Conservation (phyloP, 2,888 invertebrate species). For the Hirtodrosophila cameraria region DNA sequence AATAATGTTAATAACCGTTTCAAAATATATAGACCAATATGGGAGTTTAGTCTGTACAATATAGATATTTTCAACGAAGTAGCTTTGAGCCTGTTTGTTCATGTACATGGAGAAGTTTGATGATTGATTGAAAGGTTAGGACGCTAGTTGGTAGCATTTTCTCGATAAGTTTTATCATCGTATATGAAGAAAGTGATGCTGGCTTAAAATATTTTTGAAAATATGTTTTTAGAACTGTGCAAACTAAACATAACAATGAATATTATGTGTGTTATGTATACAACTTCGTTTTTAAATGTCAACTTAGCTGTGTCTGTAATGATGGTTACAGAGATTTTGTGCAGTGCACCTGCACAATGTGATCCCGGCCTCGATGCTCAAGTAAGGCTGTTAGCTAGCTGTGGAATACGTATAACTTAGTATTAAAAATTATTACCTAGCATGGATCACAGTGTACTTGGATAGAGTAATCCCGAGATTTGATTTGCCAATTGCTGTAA, state of each 20-base stretch:
- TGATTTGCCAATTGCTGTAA: neutral
- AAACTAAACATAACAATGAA: slow-evolving; percentile 3
- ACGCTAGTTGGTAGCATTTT: no score
- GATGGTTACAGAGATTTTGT: slow-evolving; percentile 48
- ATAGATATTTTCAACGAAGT: no score
- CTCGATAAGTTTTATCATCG: no score
- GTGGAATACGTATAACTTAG: slow-evolving; percentile 36
- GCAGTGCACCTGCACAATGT: slow-evolving; percentile 31
- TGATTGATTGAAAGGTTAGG: no score
- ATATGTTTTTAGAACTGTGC: no score
- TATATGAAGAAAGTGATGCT: no score
- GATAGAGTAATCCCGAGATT: neutral
- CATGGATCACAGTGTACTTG: neutral
- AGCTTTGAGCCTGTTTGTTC: no score
- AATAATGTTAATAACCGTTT: no score
- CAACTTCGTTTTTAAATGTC: slow-evolving; percentile 39
- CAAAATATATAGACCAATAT: no score
- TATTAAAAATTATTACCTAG: slow-evolving; percentile 21
- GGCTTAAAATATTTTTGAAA: no score
- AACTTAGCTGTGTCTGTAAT: slow-evolving; percentile 58
- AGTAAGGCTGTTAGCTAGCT: slow-evolving; percentile 30
- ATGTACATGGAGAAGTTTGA: no score
- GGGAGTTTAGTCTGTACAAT: no score
- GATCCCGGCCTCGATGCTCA: slow-evolving; percentile 23
- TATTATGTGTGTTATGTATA: slow-evolving; percentile 3